Evolutionary conservation across 1,140 invertebrate species (phyloP), one percentile per base, ranked within the genome.

Genomic region (Himalopsyche phryganea): DNA sequence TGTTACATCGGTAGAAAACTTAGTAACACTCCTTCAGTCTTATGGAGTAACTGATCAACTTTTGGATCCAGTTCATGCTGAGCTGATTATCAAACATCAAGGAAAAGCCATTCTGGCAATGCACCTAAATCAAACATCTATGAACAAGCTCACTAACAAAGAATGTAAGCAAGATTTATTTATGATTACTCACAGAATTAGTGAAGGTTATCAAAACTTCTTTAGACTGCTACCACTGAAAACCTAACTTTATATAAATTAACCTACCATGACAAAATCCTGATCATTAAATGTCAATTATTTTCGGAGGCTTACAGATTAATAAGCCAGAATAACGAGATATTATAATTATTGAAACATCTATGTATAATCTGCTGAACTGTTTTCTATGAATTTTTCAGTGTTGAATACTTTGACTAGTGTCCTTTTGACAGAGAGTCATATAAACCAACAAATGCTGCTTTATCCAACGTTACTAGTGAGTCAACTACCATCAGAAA

Each of bases 371-470:
- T n/a, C n/a, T n/a, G n/a, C n/a, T n/a, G n/a, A n/a, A n/a, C n/a
- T n/a, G n/a, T n/a, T 28, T 28, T 28, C 23, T 28, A 5, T 28
- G 23, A 28, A 5, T 28, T 28, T 61, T 61, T 47, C 42, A 65
- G 63, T 61, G n/a, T 51, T 40, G 15, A 46, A 55, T 15, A 56
- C 47, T 6, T 50, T 65, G 9, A 42, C 61, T 32, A 61, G 28
- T 50, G 36, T 65, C 4, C 55, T 65, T 3, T 55, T 54, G 50
- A 40, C 59, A 0, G 63, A 65, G 40, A 61, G 63, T 32, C 63
- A 65, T 41, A 49, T 65, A 4, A 65, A 65, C 47, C 59, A 65
- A 35, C 63, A 65, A 19, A 51, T 52, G n/a, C 44, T 65, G 4
- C 7, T 59, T 1, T 65, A 65, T 33, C 63, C 63, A 13, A 61